Percentiles rank a stretch among this genome's conserved stretches.
Evolutionary conservation across 2,113 vertebrate genomes (phyloP).

Genomic region (Acrocephalus kingi): DNA sequence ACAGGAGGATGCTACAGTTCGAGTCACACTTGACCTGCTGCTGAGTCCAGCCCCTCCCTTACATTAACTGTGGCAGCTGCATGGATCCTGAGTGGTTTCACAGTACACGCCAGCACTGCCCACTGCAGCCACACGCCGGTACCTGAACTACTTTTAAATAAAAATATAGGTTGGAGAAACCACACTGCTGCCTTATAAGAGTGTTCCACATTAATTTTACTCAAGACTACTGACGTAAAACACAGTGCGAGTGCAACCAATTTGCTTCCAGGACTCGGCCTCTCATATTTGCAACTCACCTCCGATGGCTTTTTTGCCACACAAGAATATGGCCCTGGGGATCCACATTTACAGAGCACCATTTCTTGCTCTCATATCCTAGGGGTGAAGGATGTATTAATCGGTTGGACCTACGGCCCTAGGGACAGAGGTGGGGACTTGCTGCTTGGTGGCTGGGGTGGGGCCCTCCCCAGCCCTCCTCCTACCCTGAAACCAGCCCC

Average conservation of each 20-base stretch:
- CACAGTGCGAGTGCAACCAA: rapidly evolving
- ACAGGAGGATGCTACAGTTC: background rate
- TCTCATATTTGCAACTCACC: background rate
- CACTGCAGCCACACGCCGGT: background rate
- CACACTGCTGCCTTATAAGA: background rate
- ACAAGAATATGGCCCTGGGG: background rate
- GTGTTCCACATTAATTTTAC: background rate
- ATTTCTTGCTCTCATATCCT: background rate
- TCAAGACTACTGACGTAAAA: background rate
- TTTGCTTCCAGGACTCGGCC: background rate
- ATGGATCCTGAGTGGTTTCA: background rate
- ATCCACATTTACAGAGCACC: background rate
- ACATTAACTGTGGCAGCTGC: background rate
- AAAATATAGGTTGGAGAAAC: background rate
- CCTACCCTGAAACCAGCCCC: background rate
- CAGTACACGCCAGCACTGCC: background rate
- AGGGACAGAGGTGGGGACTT: background rate
- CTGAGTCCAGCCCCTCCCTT: background rate
- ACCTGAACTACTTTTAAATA: background rate
- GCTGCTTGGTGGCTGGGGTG: background rate
- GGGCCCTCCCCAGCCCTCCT: background rate
- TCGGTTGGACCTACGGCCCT: background rate
- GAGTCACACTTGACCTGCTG: background rate
- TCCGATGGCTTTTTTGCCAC: background rate
- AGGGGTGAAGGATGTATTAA: background rate